These are phyloP conservation scores for Hetaerina titia DNA, from an alignment of 2,888 invertebrate species.

Conservation along the genomic window DNA sequence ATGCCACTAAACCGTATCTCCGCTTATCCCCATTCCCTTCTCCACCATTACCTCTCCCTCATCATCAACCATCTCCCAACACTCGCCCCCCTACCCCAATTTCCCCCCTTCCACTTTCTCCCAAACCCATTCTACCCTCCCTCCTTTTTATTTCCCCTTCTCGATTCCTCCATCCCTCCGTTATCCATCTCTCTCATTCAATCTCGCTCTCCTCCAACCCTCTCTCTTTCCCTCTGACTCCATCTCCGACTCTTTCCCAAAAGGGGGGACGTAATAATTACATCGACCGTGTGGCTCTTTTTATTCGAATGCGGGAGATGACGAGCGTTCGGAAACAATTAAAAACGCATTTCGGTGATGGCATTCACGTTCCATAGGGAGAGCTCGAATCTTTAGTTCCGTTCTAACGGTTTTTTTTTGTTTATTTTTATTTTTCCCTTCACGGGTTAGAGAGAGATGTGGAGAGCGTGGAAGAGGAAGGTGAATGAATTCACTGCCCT, in stretches of 20 bases:
- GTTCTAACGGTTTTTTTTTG: slow-evolving; percentile 54
- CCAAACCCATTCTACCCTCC: not conserved
- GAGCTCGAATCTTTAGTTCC: slow-evolving; percentile 55
- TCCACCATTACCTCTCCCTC: not conserved
- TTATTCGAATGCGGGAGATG: slow-evolving; percentile 52
- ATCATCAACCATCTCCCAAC: not conserved
- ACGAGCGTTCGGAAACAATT: slow-evolving; percentile 67
- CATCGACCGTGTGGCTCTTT: slow-evolving; percentile 51
- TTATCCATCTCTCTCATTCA: not conserved
- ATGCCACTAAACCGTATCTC: not conserved
- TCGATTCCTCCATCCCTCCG: not conserved
- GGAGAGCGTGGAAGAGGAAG: not conserved
- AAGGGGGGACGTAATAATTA: slow-evolving; percentile 44
- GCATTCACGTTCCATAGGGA: slow-evolving; percentile 53
- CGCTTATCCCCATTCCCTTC: not conserved
- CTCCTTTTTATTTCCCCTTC: not conserved
- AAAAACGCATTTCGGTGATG: slow-evolving; percentile 62
- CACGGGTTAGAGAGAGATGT: not conserved
- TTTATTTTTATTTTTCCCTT: slow-evolving; percentile 45
- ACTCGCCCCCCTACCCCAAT: not conserved
- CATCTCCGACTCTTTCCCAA: not conserved
- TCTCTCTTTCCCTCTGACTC: not conserved
- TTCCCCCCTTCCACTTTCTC: not conserved
- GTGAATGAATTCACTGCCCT: not conserved
- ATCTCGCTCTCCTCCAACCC: not conserved